Conservation (phyloP, 2,113 vertebrate genomes). For the Okapia johnstoni region DNA sequence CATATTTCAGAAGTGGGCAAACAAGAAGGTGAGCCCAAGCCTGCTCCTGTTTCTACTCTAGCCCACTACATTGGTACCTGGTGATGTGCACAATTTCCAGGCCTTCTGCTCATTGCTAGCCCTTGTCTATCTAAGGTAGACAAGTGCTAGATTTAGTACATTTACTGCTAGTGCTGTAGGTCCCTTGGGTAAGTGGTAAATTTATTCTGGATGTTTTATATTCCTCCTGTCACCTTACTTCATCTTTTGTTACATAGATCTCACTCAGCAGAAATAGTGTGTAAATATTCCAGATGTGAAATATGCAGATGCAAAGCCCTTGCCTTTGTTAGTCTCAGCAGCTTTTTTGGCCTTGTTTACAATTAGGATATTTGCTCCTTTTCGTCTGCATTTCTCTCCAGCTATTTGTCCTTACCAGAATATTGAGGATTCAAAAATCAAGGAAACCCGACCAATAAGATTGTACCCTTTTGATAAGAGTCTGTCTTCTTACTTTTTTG, state of each 20-base stretch:
- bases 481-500: neutral
- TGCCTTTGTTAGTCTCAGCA: conserved; percentile 22
- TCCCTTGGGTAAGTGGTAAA: neutral
- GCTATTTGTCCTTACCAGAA: neutral
- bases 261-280: neutral
- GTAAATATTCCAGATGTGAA: neutral
- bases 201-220: conserved; percentile 44
- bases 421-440: neutral
- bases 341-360: neutral
- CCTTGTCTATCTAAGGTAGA: neutral
- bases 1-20: neutral
- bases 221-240: neutral
- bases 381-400: neutral
- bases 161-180: conserved; percentile 17
- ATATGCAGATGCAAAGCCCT: neutral
- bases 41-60: neutral
- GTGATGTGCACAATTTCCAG: neutral
- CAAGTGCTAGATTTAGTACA: neutral
- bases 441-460: neutral
- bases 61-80: neutral
- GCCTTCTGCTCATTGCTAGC: neutral
- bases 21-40: neutral
- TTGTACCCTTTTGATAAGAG: neutral
- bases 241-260: neutral
- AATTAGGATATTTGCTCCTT: neutral